Percentiles rank a stretch among this genome's conserved stretches.
Evolutionary conservation across 2,113 vertebrate species (phyloP).

Genomic region (Cacatua alba): DNA sequence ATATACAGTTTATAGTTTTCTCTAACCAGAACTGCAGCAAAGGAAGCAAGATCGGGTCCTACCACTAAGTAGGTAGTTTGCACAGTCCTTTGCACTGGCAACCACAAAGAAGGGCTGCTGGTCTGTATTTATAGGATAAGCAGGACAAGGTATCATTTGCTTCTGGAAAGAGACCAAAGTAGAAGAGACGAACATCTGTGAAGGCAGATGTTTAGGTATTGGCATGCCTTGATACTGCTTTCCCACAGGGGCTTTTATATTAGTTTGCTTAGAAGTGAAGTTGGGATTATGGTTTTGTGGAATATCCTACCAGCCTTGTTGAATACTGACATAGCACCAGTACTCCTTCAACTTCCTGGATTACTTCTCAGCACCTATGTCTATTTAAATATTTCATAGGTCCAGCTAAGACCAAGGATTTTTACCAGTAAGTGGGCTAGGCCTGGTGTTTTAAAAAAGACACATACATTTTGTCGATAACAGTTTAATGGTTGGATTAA

Average conservation of each 20-base stretch:
- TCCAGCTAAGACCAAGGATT: not conserved
- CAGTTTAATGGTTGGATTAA: not conserved
- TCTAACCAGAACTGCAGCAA: not conserved
- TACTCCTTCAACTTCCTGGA: not conserved
- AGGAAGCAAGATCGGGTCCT: not conserved
- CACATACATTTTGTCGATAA: not conserved
- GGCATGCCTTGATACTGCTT: not conserved
- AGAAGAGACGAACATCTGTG: not conserved
- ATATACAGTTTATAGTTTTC: not conserved
- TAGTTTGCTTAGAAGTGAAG: not conserved
- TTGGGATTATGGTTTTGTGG: not conserved
- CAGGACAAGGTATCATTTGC: not conserved
- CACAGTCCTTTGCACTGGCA: not conserved
- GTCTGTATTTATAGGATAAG: not conserved
- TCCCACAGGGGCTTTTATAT: not conserved
- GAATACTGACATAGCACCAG: not conserved
- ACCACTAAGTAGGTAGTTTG: not conserved
- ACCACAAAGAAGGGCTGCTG: not conserved
- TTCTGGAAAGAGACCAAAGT: not conserved
- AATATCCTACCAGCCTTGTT: not conserved
- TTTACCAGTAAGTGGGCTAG: not conserved
- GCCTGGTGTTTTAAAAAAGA: not conserved
- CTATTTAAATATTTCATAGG: not conserved
- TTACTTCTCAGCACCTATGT: not conserved
- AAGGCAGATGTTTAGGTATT: not conserved